A percentile compares a stretch with the other conserved stretches of the same genome.
Evolutionary conservation across 2,888 invertebrate species (phyloP).

Genomic region (Gymnosoma rotundatum): DNA sequence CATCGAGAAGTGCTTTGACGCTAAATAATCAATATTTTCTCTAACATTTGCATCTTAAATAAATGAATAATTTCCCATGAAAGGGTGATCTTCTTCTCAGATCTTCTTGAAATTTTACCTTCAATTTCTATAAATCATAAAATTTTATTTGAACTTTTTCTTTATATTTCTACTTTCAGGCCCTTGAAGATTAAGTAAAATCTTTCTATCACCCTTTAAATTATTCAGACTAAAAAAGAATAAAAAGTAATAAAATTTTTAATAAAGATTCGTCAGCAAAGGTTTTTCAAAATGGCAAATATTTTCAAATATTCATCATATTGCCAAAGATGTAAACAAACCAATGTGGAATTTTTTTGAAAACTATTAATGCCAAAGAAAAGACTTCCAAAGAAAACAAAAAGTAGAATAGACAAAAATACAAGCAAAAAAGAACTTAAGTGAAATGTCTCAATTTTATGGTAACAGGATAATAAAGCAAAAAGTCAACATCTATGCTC

Average conservation of each 20-base stretch:
- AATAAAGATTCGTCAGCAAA: conserved; percentile 25
- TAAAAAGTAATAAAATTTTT: background rate
- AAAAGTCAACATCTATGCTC: conserved; percentile 51
- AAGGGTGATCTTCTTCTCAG: no score
- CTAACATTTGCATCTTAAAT: no score
- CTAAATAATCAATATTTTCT: no score
- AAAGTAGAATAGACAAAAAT: conserved; percentile 17
- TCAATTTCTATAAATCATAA: no score
- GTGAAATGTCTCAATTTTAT: conserved; percentile 68
- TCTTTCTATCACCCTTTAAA: background rate
- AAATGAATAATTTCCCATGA: no score
- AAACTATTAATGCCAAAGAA: conserved; percentile 22
- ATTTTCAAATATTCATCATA: background rate
- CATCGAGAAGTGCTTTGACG: no score
- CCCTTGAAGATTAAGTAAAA: no score
- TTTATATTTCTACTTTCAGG: no score
- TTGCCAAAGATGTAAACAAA: conserved; percentile 36
- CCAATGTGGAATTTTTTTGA: conserved; percentile 18
- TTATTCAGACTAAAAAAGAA: background rate
- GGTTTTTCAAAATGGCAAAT: conserved; percentile 42
- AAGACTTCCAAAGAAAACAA: background rate
- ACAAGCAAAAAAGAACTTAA: conserved; percentile 18
- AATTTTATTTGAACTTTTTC: no score
- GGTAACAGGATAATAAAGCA: conserved; percentile 43
- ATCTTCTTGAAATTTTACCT: no score